These are phyloP conservation scores for Panorpa germanica DNA, from an alignment of 2,888 invertebrate genomes.

Conservation along the genomic window DNA sequence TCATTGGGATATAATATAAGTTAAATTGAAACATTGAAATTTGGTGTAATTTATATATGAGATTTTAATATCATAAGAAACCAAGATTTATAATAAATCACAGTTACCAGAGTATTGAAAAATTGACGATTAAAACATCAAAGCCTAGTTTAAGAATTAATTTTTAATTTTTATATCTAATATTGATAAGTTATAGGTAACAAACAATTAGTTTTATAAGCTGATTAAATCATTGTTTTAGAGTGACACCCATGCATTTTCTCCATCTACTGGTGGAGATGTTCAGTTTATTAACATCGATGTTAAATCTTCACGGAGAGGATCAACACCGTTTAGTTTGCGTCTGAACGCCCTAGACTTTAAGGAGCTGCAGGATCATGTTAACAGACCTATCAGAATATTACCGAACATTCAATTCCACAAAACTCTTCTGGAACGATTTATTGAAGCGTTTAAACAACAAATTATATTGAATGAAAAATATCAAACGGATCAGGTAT, in stretches of 20 bases:
- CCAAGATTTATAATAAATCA: background rate
- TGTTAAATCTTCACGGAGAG: slow-evolving; percentile 41
- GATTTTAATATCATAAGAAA: no score
- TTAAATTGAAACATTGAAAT: no score
- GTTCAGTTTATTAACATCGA: slow-evolving; percentile 71
- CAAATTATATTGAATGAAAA: slow-evolving; percentile 50
- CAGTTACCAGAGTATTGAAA: background rate
- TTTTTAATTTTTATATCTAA: slow-evolving; percentile 10
- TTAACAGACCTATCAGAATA: slow-evolving; percentile 46
- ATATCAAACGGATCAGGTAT: slow-evolving; percentile 35
- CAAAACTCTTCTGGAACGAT: slow-evolving; percentile 64
- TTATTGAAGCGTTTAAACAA: slow-evolving; percentile 65
- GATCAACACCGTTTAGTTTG: slow-evolving; percentile 40
- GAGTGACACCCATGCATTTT: slow-evolving; percentile 51
- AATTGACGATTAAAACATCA: background rate
- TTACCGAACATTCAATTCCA: slow-evolving; percentile 51
- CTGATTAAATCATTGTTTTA: slow-evolving; percentile 16
- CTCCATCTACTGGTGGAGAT: slow-evolving; percentile 44
- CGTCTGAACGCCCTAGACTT: slow-evolving; percentile 63
- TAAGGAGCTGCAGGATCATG: slow-evolving; percentile 52
- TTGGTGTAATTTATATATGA: no score
- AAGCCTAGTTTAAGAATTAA: background rate
- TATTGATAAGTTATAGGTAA: no score
- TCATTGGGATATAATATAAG: no score
- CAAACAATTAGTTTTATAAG: slow-evolving; percentile 4